Evolutionary conservation across 1,140 invertebrate species (phyloP).

Genomic region (Centruroides sculpturatus): DNA sequence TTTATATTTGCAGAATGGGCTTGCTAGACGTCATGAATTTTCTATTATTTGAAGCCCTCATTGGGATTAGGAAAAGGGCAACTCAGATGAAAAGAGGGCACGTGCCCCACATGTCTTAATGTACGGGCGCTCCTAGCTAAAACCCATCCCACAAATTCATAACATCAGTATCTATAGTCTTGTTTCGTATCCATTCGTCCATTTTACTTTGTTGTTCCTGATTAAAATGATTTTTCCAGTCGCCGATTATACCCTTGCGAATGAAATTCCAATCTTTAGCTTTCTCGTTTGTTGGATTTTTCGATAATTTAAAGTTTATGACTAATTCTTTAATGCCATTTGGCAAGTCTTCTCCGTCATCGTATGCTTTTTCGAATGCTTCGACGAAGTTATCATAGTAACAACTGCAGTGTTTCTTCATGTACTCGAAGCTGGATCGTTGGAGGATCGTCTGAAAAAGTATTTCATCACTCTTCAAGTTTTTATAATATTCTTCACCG

Average conservation of each 20-base stretch:
- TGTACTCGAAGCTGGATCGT: slow-evolving; percentile 33
- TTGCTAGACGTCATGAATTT: too few species aligned
- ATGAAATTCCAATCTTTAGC: slow-evolving; percentile 24
- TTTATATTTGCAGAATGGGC: too few species aligned
- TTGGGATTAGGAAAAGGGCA: too few species aligned
- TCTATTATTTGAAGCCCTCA: too few species aligned
- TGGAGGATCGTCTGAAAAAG: slow-evolving; percentile 22
- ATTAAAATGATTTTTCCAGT: slow-evolving; percentile 34
- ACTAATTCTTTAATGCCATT: not conserved
- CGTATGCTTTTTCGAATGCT: not conserved
- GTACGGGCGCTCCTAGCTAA: too few species aligned
- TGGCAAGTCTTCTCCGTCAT: not conserved
- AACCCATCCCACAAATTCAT: too few species aligned
- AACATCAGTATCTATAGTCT: not conserved
- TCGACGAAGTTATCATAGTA: not conserved
- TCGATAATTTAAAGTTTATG: slow-evolving; percentile 32
- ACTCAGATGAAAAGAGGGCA: too few species aligned
- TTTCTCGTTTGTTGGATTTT: slow-evolving; percentile 26
- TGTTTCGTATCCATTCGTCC: slow-evolving; percentile 21
- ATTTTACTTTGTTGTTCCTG: slow-evolving; percentile 26
- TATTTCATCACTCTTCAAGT: slow-evolving; percentile 20
- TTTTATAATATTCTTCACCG: slow-evolving; percentile 18
- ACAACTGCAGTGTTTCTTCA: slow-evolving; percentile 29
- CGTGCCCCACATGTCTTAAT: too few species aligned
- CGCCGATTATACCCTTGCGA: slow-evolving; percentile 28